phyloP scores from a whole-genome alignment of 2,113 vertebrate genomes.

The Pelecanoides urinatrix region DNA sequence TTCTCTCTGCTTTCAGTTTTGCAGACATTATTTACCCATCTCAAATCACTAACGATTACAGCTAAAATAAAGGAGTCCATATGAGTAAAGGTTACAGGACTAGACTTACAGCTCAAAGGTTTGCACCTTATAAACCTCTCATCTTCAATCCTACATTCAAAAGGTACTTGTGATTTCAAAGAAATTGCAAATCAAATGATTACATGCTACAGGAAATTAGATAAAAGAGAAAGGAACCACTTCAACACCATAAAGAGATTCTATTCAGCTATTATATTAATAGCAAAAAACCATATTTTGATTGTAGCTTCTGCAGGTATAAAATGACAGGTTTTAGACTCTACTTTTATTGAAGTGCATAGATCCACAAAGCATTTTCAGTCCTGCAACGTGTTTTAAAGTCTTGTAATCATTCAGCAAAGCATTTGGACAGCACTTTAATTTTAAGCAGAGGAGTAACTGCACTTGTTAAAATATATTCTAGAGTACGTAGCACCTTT shows the following conservation, averaged over 20 bases:
- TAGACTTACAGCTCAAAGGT: background rate
- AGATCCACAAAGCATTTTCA: background rate
- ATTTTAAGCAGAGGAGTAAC: background rate
- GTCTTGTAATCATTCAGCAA: background rate
- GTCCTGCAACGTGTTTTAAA: background rate
- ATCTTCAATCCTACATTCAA: background rate
- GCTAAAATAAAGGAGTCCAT: background rate
- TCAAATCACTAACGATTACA: background rate
- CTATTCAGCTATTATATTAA: constrained; percentile 58
- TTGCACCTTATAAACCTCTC: background rate
- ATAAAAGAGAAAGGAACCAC: constrained; percentile 58
- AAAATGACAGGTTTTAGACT: constrained; percentile 31
- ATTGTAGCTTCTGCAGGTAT: constrained; percentile 51
- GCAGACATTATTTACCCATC: background rate
- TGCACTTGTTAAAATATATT: background rate
- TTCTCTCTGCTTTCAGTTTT: background rate
- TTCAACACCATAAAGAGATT: constrained; percentile 54
- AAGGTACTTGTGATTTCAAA: constrained; percentile 34
- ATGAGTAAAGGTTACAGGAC: background rate
- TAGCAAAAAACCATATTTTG: constrained; percentile 31
- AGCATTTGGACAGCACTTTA: constrained; percentile 3
- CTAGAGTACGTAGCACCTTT: background rate
- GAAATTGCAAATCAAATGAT: constrained; percentile 44
- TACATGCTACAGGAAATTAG: constrained; percentile 31
- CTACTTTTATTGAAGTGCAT: background rate